Evolutionary conservation across 1,140 invertebrate genomes (phyloP).

Genomic region (Maniola jurtina): DNA sequence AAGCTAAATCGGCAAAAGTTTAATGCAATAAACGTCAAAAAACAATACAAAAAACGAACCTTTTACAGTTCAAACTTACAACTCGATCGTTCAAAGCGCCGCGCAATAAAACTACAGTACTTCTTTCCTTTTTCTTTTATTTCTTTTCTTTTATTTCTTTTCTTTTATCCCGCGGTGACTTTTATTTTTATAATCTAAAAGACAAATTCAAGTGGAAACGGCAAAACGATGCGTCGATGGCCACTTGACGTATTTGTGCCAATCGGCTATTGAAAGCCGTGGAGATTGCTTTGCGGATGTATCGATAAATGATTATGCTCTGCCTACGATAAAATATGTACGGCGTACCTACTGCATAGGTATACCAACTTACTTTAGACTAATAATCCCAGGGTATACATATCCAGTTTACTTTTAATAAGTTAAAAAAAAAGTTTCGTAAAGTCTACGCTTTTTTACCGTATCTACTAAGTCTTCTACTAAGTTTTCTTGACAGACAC

Average conservation of each 20-base stretch:
- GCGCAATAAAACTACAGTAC: conserved; percentile 14
- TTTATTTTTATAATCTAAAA: conserved; percentile 32
- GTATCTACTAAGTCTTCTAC: no score
- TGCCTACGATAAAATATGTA: neutral
- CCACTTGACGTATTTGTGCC: conserved; percentile 45
- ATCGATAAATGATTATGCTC: neutral
- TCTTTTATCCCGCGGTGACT: conserved; percentile 18
- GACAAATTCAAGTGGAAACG: conserved; percentile 35
- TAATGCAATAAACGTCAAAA: neutral
- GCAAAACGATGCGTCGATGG: conserved; percentile 26
- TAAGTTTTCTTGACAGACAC: no score
- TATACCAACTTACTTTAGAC: no score
- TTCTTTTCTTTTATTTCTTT: conserved; percentile 1
- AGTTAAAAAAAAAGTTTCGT: no score
- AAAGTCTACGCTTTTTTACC: no score
- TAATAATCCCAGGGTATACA: no score
- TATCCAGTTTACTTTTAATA: no score
- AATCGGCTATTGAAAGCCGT: conserved; percentile 33
- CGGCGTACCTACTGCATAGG: neutral
- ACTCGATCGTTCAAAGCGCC: conserved; percentile 10
- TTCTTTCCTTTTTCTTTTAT: neutral
- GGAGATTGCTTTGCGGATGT: conserved; percentile 26
- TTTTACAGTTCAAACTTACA: conserved; percentile 1
- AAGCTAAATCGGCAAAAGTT: neutral
- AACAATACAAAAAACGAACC: conserved; percentile 2